Evolutionary conservation across 2,797 vertebrate species (phyloP).

Genomic region (Rhadinocentrus ornatus): DNA sequence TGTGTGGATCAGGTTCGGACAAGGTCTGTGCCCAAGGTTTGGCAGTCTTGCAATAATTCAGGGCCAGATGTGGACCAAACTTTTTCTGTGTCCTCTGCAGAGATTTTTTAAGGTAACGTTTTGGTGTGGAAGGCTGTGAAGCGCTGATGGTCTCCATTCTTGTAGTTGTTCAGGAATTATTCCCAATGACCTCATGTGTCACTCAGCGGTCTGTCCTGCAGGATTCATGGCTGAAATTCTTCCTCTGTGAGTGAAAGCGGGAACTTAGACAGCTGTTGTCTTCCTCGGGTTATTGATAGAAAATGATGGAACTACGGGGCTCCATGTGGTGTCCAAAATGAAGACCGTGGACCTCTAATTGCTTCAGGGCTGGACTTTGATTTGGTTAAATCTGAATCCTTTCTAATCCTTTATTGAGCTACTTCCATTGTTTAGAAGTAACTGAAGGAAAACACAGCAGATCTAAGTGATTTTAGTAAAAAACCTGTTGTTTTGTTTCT

Average conservation of each 20-base stretch:
- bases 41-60: not conserved
- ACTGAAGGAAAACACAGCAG: not conserved
- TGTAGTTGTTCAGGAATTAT: too few relatives aligned
- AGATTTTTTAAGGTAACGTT: not conserved
- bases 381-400: constrained; percentile 1
- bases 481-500: too few relatives aligned
- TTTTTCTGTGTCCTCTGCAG: not conserved
- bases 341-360: not conserved
- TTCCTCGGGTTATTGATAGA: constrained; percentile 50
- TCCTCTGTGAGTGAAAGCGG: not conserved
- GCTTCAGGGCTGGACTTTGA: not conserved
- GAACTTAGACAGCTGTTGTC: constrained; percentile 46
- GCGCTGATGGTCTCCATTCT: too few relatives aligned
- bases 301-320: constrained; percentile 18
- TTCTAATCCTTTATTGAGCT: not conserved
- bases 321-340: not conserved
- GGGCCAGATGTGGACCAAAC: too few relatives aligned
- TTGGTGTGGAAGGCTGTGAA: too few relatives aligned
- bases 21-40: too few relatives aligned
- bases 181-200: too few relatives aligned
- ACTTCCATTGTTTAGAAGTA: not conserved
- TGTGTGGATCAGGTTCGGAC: not conserved
- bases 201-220: not conserved
- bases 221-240: not conserved
- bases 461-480: not conserved